Percentiles rank a stretch among this genome's conserved stretches.
Conservation (phyloP, 1,140 invertebrate species). For the Cyclargus thomasi region DNA sequence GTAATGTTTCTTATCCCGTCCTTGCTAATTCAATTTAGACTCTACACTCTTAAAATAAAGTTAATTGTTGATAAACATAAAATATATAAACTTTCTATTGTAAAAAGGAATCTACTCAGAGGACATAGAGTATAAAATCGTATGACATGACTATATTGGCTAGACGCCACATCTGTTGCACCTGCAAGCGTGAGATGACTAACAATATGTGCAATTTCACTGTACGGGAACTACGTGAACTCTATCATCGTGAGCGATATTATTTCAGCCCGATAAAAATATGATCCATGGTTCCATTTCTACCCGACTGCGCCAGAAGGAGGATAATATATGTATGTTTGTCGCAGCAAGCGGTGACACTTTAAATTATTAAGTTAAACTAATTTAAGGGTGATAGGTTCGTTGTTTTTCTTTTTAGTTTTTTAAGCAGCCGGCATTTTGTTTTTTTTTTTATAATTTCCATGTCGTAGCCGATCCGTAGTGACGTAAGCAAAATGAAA, state of each 20-base stretch:
- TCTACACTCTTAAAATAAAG: background rate
- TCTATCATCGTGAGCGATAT: background rate
- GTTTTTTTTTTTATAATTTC: too few species aligned
- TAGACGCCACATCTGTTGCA: background rate
- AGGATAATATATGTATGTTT: too few species aligned
- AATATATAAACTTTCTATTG: background rate
- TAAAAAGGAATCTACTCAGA: background rate
- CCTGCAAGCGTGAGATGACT: background rate
- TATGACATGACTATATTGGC: background rate
- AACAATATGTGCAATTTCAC: background rate
- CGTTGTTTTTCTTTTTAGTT: too few species aligned
- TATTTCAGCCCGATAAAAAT: too few species aligned
- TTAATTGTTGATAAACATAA: background rate
- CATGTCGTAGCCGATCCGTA: too few species aligned
- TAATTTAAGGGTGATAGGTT: too few species aligned
- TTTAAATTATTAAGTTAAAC: too few species aligned
- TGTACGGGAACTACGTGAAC: background rate
- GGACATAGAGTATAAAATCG: background rate
- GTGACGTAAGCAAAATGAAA: too few species aligned
- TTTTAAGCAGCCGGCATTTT: too few species aligned
- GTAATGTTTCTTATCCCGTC: background rate
- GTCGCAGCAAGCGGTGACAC: too few species aligned
- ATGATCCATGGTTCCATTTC: too few species aligned
- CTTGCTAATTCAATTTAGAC: background rate
- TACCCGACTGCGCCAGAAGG: too few species aligned